phyloP scores from a whole-genome alignment of 2,888 invertebrate species.

The Gymnoscelis rufifasciata region DNA sequence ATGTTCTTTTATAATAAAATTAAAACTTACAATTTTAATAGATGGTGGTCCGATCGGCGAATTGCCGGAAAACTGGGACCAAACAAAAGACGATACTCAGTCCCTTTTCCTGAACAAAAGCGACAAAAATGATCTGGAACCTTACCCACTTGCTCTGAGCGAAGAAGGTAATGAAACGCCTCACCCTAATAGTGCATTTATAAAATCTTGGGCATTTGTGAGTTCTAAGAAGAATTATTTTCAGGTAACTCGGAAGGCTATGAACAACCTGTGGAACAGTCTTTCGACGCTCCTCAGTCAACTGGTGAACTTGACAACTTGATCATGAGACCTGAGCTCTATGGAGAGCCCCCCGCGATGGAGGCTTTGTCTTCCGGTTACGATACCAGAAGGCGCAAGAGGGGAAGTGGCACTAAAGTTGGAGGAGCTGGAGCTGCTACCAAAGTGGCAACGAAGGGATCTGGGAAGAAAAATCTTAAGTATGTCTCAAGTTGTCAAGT shows the following conservation, averaged over 20 bases:
- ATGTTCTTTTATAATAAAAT: neutral
- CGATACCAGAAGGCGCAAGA: slow-evolving; percentile 64
- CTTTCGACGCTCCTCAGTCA: slow-evolving; percentile 58
- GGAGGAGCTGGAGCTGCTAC: slow-evolving; percentile 72
- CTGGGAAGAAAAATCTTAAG: slow-evolving; percentile 72
- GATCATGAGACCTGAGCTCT: slow-evolving; percentile 80
- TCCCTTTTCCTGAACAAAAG: slow-evolving; percentile 76
- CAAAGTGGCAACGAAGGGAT: slow-evolving; percentile 71
- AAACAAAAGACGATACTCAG: slow-evolving; percentile 74
- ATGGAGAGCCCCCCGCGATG: slow-evolving; percentile 79
- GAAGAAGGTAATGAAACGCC: slow-evolving; percentile 64
- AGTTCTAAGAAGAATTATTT: slow-evolving; percentile 27
- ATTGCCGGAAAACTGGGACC: slow-evolving; percentile 76
- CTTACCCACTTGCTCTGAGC: slow-evolving; percentile 73
- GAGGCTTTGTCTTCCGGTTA: slow-evolving; percentile 57
- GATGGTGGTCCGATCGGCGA: slow-evolving; percentile 70
- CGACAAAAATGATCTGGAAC: slow-evolving; percentile 76
- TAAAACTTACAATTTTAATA: slow-evolving; percentile 30
- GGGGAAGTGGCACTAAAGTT: slow-evolving; percentile 69
- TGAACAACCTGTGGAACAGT: slow-evolving; percentile 63
- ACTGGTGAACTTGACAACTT: slow-evolving; percentile 78
- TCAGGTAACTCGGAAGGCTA: slow-evolving; percentile 67
- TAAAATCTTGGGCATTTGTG: neutral
- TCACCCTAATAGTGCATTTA: slow-evolving; percentile 7
- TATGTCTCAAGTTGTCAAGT: slow-evolving; percentile 34